Evolutionary conservation across 2,797 vertebrate genomes (phyloP).

Genomic region (Hydrophis major): DNA sequence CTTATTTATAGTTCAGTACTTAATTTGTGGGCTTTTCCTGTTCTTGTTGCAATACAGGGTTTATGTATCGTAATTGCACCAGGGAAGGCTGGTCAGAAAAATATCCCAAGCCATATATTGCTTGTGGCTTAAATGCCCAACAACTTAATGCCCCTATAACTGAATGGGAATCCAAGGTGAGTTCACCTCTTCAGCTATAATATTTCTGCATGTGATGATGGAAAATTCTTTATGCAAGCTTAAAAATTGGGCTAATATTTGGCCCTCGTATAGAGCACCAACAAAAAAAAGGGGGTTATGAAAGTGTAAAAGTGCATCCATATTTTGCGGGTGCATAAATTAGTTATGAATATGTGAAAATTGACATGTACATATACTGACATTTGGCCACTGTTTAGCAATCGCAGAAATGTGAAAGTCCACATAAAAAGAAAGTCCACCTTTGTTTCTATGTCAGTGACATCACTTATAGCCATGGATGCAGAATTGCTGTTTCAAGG

Average conservation of each 20-base stretch:
- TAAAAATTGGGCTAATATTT: background rate
- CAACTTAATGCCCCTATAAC: constrained; percentile 27
- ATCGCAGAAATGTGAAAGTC: background rate
- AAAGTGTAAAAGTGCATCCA: background rate
- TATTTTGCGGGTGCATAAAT: background rate
- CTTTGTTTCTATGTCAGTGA: background rate
- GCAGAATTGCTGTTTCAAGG: background rate
- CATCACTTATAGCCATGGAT: background rate
- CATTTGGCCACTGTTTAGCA: background rate
- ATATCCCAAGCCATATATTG: constrained; percentile 74
- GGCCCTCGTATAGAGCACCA: background rate
- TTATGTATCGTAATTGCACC: constrained; percentile 82
- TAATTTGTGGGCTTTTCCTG: background rate
- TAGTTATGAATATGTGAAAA: background rate
- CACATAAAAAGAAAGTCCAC: background rate
- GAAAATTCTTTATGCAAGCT: background rate
- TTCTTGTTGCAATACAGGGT: constrained; percentile 64
- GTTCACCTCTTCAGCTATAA: background rate
- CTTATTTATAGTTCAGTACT: background rate
- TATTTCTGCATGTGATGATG: background rate
- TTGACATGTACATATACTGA: background rate
- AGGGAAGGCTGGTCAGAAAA: constrained; percentile 79
- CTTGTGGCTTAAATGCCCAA: constrained; percentile 78
- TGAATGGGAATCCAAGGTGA: background rate
- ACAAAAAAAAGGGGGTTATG: background rate